Evolutionary conservation across 2,113 vertebrate genomes (phyloP), one percentile per base, ranked within the genome.

Genomic region (Bothrops jararaca): DNA sequence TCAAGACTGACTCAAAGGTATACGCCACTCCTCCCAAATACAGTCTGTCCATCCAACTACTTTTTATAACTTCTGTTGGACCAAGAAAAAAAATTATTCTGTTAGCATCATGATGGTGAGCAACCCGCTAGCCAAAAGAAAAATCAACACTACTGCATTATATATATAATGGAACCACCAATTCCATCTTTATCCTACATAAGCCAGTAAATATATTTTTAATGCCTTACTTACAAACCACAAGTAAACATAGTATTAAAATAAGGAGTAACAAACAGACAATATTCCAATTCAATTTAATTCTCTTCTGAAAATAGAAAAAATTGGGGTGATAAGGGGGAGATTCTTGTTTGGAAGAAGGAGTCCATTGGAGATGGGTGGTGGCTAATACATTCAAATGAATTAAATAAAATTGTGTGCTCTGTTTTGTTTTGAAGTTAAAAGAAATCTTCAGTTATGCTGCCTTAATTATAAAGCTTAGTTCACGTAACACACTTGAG

Each of bases 141-240:
- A 99, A 96, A 99, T 98, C 91, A 99, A 98, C 94, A 99, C 98
- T 97, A 99, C 98, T 0, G 98, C 98, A 90, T 99, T 98, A 96
- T 99, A 99, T 92, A 26, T 92, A 99, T 98, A 26, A 98, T 99
- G 93, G 98, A 98, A 94, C 99, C 98, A 2, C 98, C 98, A 0
- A 99, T 98, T 87, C 98, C 98, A 80, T 80, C 69, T 80, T 80
- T 80, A 80, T 80, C 15, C 69, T 39, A 56, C 54, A 56, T 56
- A 39, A 74, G 69, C 15, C 69, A 39, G n/a, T 39, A 80, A 18
- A 80, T 34, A 39, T 74, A 74, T 74, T 80, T 80, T 80, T 80
- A 80, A 39, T 39, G 69, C 34, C 8, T 20, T 80, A 34, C 69
- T 80, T 39, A 80, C 34, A 80, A 80, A 80, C n/a, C 69, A 39